Conservation (phyloP, 2,797 vertebrate species). For the Falco biarmicus region DNA sequence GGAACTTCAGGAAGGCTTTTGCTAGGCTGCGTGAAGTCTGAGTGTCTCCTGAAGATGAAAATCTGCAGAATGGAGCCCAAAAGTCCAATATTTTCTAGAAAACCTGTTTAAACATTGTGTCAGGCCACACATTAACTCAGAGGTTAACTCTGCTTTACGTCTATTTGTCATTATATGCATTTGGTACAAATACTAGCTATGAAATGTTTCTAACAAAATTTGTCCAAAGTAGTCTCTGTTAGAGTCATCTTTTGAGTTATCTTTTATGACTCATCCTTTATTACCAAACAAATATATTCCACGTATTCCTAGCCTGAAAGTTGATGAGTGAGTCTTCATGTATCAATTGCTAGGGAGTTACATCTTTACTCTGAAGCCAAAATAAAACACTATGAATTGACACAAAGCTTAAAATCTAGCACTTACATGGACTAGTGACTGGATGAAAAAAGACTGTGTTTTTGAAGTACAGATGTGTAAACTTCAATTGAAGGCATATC, state of each 20-base stretch:
- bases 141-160: background rate
- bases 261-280: background rate
- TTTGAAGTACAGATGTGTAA: conserved; percentile 30
- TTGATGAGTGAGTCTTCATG: background rate
- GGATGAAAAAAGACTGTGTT: background rate
- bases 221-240: background rate
- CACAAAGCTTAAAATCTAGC: background rate
- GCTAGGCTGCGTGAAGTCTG: background rate
- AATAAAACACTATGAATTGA: background rate
- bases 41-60: background rate
- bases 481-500: background rate
- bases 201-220: background rate
- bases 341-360: background rate
- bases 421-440: background rate
- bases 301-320: background rate
- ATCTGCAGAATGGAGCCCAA: background rate
- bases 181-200: background rate
- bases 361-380: background rate
- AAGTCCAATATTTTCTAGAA: background rate
- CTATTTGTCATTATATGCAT: background rate
- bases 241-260: background rate
- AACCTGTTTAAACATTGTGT: background rate
- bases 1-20: background rate
- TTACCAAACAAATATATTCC: background rate
- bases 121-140: background rate